Base-by-base conservation (phyloP, 35 echinoderm and acorn worm species). In the Heliocidaris erythrogramma region DNA sequence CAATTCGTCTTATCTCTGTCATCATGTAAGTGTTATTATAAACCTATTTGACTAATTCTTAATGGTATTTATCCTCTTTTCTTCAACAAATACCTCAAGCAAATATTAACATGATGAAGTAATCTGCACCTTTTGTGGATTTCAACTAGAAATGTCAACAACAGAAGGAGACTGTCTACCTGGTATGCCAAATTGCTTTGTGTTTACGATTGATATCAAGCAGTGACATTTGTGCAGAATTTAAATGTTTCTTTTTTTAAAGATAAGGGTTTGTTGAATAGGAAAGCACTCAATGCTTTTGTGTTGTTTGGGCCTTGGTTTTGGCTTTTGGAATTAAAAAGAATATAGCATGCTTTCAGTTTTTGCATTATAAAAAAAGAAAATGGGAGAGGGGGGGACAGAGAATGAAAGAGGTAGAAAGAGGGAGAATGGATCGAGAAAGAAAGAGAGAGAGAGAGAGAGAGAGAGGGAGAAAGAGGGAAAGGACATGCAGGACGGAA, bases 51-150 rank as follows among this genome's bases (percentile, higher is more conserved):
- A 78, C 18, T 7, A n/a, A 27, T 78, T 78, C 65, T 78, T 78
- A 24, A 78, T 78, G 65, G 65, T 78, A 18, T 78, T 78, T 78
- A 18, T 5, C 17, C 65, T 78, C 65, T 17, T 78, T 18, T 78
- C 18, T 18, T 78, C 2, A 27, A 78, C 65, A 78, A 78, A 78
- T 78, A 78, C 17, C 17, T 0, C 27, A 7, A n/a, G 17, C 65
- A 78, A 78, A 78, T 78, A 78, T 78, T 78, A 78, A 78, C 27
- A 78, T 78, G n/a, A 78, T 78, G 65, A 21, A 78, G 65, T 78
- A 78, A 78, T 78, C 65, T 27, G 65, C 65, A 78, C 65, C 65
- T 24, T 42, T 42, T 42, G 35, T 42, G 35, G 35, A 42, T 42
- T 42, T 42, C 35, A 1, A 3, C 59, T 9, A 78, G 65, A 7